Evolutionary conservation across 2,888 invertebrate species (phyloP).

Genomic region (Callosobruchus maculatus): DNA sequence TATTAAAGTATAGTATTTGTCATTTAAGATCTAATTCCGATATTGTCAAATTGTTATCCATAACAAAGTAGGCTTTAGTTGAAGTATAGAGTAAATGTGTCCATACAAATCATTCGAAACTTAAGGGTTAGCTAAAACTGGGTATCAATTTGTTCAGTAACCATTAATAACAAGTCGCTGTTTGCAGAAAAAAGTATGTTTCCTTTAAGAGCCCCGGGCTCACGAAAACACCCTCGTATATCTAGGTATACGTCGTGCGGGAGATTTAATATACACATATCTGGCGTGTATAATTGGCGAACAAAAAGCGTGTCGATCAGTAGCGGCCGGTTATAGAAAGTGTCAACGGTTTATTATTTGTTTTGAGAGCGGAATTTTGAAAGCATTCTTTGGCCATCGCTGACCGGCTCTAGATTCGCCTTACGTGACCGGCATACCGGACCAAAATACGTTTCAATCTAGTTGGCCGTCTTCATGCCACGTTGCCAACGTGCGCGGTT

Average conservation of each 20-base stretch:
- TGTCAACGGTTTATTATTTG: slow-evolving; percentile 46
- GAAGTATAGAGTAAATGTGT: too few species aligned
- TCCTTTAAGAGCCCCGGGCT: too few species aligned
- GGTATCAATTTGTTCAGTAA: too few species aligned
- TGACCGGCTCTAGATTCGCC: slow-evolving; percentile 34
- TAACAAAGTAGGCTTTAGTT: too few species aligned
- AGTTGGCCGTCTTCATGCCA: not conserved
- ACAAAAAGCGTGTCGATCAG: slow-evolving; percentile 35
- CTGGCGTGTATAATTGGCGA: slow-evolving; percentile 23
- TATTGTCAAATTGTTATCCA: too few species aligned
- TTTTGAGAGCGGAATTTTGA: slow-evolving; percentile 44
- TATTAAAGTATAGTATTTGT: too few species aligned
- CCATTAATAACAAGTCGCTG: too few species aligned
- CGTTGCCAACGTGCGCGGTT: not conserved
- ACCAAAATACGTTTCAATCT: slow-evolving; percentile 39
- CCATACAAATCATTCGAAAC: too few species aligned
- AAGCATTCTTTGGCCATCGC: slow-evolving; percentile 42
- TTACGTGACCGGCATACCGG: slow-evolving; percentile 37
- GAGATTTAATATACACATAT: not conserved
- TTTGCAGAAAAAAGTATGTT: too few species aligned
- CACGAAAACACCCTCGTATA: too few species aligned
- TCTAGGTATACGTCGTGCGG: not conserved
- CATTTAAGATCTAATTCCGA: too few species aligned
- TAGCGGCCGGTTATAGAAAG: slow-evolving; percentile 40
- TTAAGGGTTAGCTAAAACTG: too few species aligned